A percentile compares a stretch with the other conserved stretches of the same genome.
phyloP scores from a whole-genome alignment of 2,797 vertebrate species.

The Philypnodon macrostomus region DNA sequence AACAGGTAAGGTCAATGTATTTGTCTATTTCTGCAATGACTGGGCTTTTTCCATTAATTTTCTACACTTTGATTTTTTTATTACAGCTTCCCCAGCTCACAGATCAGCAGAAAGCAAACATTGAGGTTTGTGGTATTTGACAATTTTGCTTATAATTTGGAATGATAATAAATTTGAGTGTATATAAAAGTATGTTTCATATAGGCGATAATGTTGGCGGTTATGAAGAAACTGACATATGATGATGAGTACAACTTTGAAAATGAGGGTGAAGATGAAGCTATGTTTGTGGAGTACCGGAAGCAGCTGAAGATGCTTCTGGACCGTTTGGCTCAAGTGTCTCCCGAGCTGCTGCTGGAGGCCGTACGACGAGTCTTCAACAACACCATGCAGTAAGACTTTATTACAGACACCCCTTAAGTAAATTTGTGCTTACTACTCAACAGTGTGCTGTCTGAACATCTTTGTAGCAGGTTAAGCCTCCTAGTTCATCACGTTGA shows the following conservation, averaged over 20 bases:
- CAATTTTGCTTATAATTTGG: no score
- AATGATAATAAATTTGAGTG: no score
- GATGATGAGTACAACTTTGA: constrained; percentile 99
- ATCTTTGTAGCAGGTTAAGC: no score
- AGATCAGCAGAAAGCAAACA: constrained; percentile 89
- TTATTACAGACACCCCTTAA: background rate
- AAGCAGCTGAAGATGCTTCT: constrained; percentile 95
- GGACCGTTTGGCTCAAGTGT: constrained; percentile 95
- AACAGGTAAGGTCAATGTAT: constrained; percentile 79
- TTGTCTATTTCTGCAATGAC: background rate
- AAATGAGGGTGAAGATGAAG: constrained; percentile 98
- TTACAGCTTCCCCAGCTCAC: constrained; percentile 86
- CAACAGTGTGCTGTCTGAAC: no score
- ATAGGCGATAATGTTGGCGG: constrained; percentile 93
- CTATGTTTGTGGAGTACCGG: constrained; percentile 98
- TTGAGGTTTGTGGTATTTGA: no score
- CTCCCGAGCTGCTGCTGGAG: constrained; percentile 90
- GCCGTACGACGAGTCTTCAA: constrained; percentile 90
- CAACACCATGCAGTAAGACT: constrained; percentile 88
- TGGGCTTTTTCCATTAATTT: background rate
- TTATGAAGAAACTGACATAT: constrained; percentile 97
- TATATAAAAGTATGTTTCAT: background rate
- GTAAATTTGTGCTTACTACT: no score
- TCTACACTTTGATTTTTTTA: background rate
- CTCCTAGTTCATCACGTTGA: background rate